These are phyloP conservation scores for Lordiphosa stackelbergi DNA, from an alignment of 1,140 invertebrate genomes.

Conservation along the genomic window DNA sequence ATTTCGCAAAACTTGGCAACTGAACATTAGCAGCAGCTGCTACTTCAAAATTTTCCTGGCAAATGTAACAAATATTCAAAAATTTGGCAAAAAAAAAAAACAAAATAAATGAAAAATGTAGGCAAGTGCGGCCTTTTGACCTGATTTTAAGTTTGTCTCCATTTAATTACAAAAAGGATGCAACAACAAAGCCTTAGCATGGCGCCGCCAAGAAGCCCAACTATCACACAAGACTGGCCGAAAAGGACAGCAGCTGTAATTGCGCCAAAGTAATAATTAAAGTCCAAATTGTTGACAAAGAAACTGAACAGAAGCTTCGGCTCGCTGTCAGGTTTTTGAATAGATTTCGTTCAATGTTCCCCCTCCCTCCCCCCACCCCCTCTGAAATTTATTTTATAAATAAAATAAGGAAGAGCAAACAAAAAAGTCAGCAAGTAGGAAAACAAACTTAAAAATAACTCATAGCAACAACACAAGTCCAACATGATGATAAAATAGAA, in stretches of 20 bases:
- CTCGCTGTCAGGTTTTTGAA: no score
- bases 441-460: slow-evolving; percentile 19
- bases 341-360: no score
- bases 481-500: slow-evolving; percentile 33
- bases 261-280: no score
- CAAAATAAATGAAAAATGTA: background rate
- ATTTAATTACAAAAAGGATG: slow-evolving; percentile 64
- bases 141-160: slow-evolving; percentile 66
- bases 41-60: slow-evolving; percentile 27
- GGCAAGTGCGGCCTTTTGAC: slow-evolving; percentile 27
- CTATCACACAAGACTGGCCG: no score
- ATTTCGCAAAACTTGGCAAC: slow-evolving; percentile 45
- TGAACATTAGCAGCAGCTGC: slow-evolving; percentile 53
- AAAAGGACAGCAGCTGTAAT: background rate
- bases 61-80: slow-evolving; percentile 53
- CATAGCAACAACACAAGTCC: slow-evolving; percentile 14
- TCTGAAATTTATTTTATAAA: background rate
- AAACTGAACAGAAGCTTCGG: no score
- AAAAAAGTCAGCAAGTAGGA: background rate
- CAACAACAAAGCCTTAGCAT: slow-evolving; percentile 42
- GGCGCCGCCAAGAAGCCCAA: slow-evolving; percentile 26
- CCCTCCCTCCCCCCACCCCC: no score
- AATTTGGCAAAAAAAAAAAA: slow-evolving; percentile 5
- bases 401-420: slow-evolving; percentile 5
- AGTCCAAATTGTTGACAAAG: no score